Conservation (phyloP, 2,113 vertebrate genomes). For the Garra rufa region DNA sequence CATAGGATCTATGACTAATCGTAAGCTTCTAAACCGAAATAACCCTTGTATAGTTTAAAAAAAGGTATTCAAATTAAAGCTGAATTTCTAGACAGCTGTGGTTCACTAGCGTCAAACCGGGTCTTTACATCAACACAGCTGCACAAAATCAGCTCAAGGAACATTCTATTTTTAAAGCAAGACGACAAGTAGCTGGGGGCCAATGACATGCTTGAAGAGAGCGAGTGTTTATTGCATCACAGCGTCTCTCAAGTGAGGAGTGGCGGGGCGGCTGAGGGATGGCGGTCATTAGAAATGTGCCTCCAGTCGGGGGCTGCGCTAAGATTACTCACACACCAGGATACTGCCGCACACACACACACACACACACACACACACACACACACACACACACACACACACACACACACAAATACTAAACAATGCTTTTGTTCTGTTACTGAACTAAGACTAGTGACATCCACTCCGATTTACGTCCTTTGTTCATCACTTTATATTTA, state of each 20-base stretch:
- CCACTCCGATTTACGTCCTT: conserved; percentile 8
- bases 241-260: conserved; percentile 25
- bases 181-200: conserved; percentile 68
- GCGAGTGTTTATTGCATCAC: conserved; percentile 60
- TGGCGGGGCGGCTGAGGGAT: conserved; percentile 22
- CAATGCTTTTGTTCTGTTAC: conserved; percentile 21
- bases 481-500: conserved; percentile 32
- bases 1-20: neutral
- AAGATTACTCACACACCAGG: conserved; percentile 72
- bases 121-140: conserved; percentile 32
- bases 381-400: neutral
- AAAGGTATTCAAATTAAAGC: neutral
- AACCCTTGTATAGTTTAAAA: neutral
- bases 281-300: conserved; percentile 57
- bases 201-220: conserved; percentile 68
- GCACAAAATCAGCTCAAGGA: conserved; percentile 30
- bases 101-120: conserved; percentile 11
- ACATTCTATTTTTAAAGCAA: conserved; percentile 67
- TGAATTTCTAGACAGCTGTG: conserved; percentile 9
- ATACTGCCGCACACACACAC: conserved; percentile 43
- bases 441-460: conserved; percentile 20
- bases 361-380: neutral
- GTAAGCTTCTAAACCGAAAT: neutral
- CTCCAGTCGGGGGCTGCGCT: conserved; percentile 68
- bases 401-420: neutral